Evolutionary conservation across 2,797 vertebrate species (phyloP), one percentile per base, ranked within the genome.

Genomic region (Fistularia commersonii): DNA sequence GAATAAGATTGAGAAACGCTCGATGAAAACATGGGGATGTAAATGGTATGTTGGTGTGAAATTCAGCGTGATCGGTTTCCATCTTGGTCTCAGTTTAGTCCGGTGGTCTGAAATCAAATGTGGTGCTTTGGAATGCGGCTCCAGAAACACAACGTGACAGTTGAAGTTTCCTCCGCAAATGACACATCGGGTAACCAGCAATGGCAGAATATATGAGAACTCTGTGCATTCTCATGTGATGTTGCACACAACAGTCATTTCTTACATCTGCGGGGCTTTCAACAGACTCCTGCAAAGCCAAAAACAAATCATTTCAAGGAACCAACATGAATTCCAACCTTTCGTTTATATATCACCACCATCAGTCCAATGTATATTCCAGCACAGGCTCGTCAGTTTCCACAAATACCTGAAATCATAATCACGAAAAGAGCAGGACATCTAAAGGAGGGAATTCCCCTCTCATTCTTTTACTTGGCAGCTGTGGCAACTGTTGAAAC

Each of bases 301-400:
- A 45, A 66, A 65, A 63, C 11, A 50, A 64, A 55, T 41, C 2
- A 48, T 57, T 72, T 60, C 47, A 41, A 45, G 14, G 50, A 72
- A 70, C 41, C 57, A 67, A 50, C 47, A 32, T 41, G 60, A 57
- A 50, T 45, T 67, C 60, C 45, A 14, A 71, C 32, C 47, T 71
- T 69, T 56, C 69, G 70, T 58, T 66, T 66, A 45, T 34, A 34
- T 74, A 73, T 81, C 77, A 75, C 55, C 32, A 62, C 63, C 61
- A 55, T 40, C 57, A 57, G 57, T 41, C 61, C 51, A 38, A 81
- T 65, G 59, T 62, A 67, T 52, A n/a, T 9, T 11, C 50, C 32
- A 12, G 66, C 51, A 52, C 31, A 45, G 44, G 69, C 50, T 67
- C 45, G 62, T 12, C 69, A 76, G 63, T 53, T 79, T 73, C 64